Evolutionary conservation across 1,140 invertebrate genomes (phyloP), one percentile per base, ranked within the genome.

Genomic region (Diprion similis): DNA sequence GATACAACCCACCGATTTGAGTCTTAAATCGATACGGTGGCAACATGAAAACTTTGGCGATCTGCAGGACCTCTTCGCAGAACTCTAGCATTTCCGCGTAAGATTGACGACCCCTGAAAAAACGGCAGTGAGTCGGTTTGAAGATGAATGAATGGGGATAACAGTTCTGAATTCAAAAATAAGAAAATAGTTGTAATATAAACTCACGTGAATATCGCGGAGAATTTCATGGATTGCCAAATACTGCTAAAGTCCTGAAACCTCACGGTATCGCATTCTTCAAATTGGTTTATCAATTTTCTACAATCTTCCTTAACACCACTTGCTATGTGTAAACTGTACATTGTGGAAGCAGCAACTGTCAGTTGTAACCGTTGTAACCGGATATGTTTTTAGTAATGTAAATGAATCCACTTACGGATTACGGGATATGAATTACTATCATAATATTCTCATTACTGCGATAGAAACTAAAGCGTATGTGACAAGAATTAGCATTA

Each of bases 211-310:
- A 86, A 88, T 45, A 88, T 68, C 1, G 84, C 71, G 9, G 82
- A 81, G 77, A 88, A 87, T 73, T 87, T 82, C 82, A 86, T 83
- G 2, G 81, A 76, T 70, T 80, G 82, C 87, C 87, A 88, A 8
- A 81, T 76, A 46, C 82, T 76, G 18, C 76, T 79, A 72, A 88
- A 88, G 8, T 78, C 78, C 70, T 83, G 74, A 78, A 84, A 88
- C 51, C 81, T 78, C 19, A 82, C 80, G 9, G 79, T 78, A 19
- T 83, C 70, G 8, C 75, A 69, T 18, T 76, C 45, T 70, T 82
- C 80, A 24, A 87, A 88, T 19, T 71, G 71, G 10, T 73, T 69
- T 18, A 87, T 80, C 15, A 88, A 73, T 69, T 76, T 77, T 13
- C 69, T 64, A 71, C 84, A 87, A 76, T 88, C 87, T 10, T 81